Base-by-base conservation (phyloP, 2,888 invertebrate genomes). In the Disparrhopalites patrizii region DNA sequence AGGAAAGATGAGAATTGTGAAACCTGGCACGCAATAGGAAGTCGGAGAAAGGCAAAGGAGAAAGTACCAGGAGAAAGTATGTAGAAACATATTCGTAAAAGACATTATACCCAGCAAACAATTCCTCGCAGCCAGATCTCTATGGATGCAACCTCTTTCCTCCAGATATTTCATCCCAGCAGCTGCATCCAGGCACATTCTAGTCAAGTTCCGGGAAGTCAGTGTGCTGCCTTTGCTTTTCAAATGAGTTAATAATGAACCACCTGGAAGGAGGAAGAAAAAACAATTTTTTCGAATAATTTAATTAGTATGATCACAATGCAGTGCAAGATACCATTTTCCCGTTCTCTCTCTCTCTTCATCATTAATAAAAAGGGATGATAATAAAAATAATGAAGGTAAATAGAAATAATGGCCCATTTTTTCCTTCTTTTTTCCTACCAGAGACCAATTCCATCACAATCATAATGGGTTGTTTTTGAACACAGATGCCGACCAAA, bases 401-500 rank as follows among this genome's bases (percentile, higher is more conserved):
- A 31, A 8, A 7, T 18, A n/a, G 8, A 36, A 56, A n/a, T 36
- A 18, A 38, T 23, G 36, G n/a, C 5, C 18, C 25, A 33, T 56
- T 50, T 50, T 8, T 13, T 47, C 5, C 23, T 55, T 27, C 8
- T 30, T 4, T 30, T n/a, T 40, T 66, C 77, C 78, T 78, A 89
- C 90, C 90, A 74, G 90, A 87, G 52, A 96, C 96, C 69, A 94
- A 84, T 82, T 98, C 98, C 97, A 98, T 97, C 33, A 98, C 95
- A 77, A 98, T 96, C 95, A 97, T 96, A 66, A 98, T 95, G 0
- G 98, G 98, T 77, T 96, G 95, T 78, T 95, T 93, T 80, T 96
- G 96, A 70, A 96, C 96, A 76, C 96, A 97, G 76, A 98, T 96
- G 30, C 98, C 98, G 75, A 96, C 95, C 40, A 98, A 85, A 77